phyloP scores from a whole-genome alignment of 2,888 invertebrate genomes.

The Melipona beecheii region DNA sequence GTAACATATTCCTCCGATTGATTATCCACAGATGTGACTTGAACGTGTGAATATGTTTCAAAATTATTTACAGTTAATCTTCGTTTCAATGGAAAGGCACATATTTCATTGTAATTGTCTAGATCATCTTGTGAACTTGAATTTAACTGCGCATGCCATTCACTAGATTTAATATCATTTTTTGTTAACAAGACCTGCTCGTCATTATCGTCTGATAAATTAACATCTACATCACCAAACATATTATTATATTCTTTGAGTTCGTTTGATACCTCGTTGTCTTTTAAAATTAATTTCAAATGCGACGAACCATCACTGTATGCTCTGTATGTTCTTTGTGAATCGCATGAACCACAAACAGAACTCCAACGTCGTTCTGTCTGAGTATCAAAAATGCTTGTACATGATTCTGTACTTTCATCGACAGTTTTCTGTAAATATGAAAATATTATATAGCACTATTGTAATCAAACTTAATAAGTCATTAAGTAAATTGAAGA shows the following conservation, averaged over 20 bases:
- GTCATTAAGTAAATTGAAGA: slow-evolving; percentile 4
- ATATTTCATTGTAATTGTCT: slow-evolving; percentile 39
- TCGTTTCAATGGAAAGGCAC: slow-evolving; percentile 19
- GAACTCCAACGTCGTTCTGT: slow-evolving; percentile 86
- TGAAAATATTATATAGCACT: background rate
- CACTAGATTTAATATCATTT: slow-evolving; percentile 25
- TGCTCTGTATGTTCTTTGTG: slow-evolving; percentile 71
- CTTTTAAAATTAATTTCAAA: slow-evolving; percentile 67
- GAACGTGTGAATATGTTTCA: slow-evolving; percentile 68
- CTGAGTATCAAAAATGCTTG: slow-evolving; percentile 72
- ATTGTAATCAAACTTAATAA: background rate
- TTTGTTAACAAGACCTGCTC: slow-evolving; percentile 67
- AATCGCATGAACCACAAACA: slow-evolving; percentile 82
- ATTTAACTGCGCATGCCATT: slow-evolving; percentile 39
- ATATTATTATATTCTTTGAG: slow-evolving; percentile 74
- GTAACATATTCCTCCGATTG: slow-evolving; percentile 88
- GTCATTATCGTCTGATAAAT: slow-evolving; percentile 78
- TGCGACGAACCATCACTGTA: slow-evolving; percentile 65
- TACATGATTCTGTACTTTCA: slow-evolving; percentile 65
- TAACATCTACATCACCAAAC: slow-evolving; percentile 79
- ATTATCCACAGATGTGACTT: slow-evolving; percentile 54
- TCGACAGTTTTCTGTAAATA: slow-evolving; percentile 73
- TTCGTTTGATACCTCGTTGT: slow-evolving; percentile 66
- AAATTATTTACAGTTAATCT: slow-evolving; percentile 49
- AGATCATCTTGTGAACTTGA: slow-evolving; percentile 46